Percentiles rank a stretch among this genome's conserved stretches.
These are phyloP conservation scores for Ameiurus melas DNA, from an alignment of 2,113 vertebrate genomes.

Conservation along the genomic window DNA sequence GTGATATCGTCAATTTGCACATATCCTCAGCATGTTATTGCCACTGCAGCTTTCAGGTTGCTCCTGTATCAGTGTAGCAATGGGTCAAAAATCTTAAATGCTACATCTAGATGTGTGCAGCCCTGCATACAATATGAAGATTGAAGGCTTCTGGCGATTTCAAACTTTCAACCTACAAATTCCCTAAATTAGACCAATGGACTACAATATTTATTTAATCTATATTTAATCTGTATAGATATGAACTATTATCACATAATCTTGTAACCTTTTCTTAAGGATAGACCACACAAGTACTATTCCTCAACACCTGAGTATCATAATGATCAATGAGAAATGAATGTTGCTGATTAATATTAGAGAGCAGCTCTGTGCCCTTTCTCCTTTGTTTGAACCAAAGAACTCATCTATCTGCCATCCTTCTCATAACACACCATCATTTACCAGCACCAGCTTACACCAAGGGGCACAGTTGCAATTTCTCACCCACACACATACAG, in stretches of 20 bases:
- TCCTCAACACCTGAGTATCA: neutral
- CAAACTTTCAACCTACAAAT: neutral
- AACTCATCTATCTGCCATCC: conserved; percentile 36
- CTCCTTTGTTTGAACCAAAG: conserved; percentile 33
- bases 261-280: neutral
- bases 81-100: neutral
- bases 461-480: conserved; percentile 21
- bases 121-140: neutral
- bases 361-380: neutral
- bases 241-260: neutral
- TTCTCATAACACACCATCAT: conserved; percentile 38
- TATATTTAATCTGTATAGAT: neutral
- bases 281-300: neutral
- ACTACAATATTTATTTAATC: neutral
- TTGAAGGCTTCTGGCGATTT: neutral
- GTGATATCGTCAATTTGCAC: neutral
- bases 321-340: conserved; percentile 25
- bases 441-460: neutral
- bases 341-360: conserved; percentile 4
- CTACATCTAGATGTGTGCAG: neutral
- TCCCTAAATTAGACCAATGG: neutral
- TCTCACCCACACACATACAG: neutral
- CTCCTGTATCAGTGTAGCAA: too few species aligned
- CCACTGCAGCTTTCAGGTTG: neutral
- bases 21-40: neutral